Percentiles rank a stretch among this genome's conserved stretches.
These are phyloP conservation scores for Trichoplusia ni DNA, from an alignment of 1,140 invertebrate species.

Conservation along the genomic window DNA sequence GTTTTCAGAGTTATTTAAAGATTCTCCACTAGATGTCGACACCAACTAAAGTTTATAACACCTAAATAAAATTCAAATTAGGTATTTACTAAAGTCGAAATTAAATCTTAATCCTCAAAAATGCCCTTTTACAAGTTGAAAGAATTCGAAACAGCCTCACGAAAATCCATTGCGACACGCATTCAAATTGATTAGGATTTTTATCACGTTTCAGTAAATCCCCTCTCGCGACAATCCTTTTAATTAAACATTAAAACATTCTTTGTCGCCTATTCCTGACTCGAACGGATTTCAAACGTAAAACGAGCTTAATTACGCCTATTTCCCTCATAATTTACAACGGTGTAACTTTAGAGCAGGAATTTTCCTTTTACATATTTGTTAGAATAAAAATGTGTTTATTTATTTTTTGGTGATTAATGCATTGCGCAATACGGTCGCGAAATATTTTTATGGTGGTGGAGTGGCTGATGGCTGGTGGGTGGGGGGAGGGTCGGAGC, in stretches of 20 bases:
- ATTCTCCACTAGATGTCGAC: background rate
- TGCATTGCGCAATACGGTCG: constrained; percentile 54
- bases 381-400: constrained; percentile 10
- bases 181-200: constrained; percentile 32
- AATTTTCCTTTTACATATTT: background rate
- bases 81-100: background rate
- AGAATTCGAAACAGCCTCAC: constrained; percentile 4
- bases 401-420: constrained; percentile 28
- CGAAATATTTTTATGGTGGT: constrained; percentile 58
- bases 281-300: constrained; percentile 32
- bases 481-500: constrained; percentile 39
- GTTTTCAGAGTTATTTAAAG: too few species aligned
- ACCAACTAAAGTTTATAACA: background rate
- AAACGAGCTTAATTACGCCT: constrained; percentile 35
- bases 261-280: constrained; percentile 28
- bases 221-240: constrained; percentile 30
- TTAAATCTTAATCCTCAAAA: constrained; percentile 1
- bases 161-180: background rate
- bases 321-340: constrained; percentile 32
- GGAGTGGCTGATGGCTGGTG: constrained; percentile 35
- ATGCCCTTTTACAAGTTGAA: background rate
- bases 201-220: constrained; percentile 22
- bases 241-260: constrained; percentile 37
- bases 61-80: constrained; percentile 3
- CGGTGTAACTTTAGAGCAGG: constrained; percentile 11